These are phyloP conservation scores for Heliconius eleuchia DNA, from an alignment of 1,140 invertebrate species.

Conservation along the genomic window DNA sequence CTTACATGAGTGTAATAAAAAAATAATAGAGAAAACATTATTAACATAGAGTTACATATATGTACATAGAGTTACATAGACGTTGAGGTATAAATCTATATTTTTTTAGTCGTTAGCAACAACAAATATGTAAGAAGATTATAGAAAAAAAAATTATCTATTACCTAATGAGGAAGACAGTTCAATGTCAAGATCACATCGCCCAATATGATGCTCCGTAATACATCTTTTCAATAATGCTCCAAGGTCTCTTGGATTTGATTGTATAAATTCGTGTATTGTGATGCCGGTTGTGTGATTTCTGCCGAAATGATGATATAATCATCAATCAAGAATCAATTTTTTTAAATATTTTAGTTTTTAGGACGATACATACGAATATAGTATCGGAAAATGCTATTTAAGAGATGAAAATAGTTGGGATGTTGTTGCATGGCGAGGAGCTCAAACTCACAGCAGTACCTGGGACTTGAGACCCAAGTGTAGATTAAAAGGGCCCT, in stretches of 20 bases:
- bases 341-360: not conserved
- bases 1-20: too few species aligned
- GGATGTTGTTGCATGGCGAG: too few species aligned
- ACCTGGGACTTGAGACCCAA: too few species aligned
- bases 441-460: too few species aligned
- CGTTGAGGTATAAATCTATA: too few species aligned
- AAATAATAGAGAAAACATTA: too few species aligned
- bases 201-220: not conserved
- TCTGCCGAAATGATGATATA: not conserved
- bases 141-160: not conserved
- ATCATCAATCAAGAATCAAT: not conserved
- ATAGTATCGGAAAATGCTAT: too few species aligned
- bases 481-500: too few species aligned
- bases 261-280: not conserved
- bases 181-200: slow-evolving; percentile 3
- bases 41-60: not conserved
- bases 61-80: not conserved
- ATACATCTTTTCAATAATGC: not conserved
- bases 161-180: slow-evolving; percentile 5
- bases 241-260: not conserved
- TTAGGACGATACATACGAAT: too few species aligned
- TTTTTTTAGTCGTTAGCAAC: not conserved
- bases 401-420: too few species aligned
- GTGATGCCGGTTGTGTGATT: not conserved
- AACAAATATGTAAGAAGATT: not conserved